Evolutionary conservation across 92 coral and sea anemone species (phyloP).

Genomic region (Muricea muricata): DNA sequence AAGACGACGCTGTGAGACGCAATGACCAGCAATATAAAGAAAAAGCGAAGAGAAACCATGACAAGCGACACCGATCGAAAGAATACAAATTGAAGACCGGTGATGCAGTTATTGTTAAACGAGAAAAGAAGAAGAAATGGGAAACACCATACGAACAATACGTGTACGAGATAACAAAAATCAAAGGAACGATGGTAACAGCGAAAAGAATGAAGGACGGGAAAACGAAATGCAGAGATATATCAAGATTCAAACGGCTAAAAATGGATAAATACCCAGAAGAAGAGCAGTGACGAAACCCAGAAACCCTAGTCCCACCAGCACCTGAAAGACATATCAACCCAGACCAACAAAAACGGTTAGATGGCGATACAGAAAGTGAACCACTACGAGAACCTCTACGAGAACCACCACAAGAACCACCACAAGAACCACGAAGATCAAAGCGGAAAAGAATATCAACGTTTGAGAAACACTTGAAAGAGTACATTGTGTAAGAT

Average conservation of each 20-base stretch:
- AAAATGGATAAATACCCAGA: background rate
- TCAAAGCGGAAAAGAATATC: no score
- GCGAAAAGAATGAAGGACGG: no score
- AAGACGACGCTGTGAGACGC: conserved; percentile 52
- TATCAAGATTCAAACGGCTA: background rate
- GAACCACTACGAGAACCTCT: no score
- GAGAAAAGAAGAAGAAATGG: conserved; percentile 58
- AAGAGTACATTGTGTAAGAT: no score
- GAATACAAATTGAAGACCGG: conserved; percentile 51
- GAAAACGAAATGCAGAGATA: background rate
- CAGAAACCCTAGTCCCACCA: background rate
- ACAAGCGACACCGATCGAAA: conserved; percentile 61
- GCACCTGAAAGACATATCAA: background rate
- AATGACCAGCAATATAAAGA: conserved; percentile 36
- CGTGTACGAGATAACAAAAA: conserved; percentile 27
- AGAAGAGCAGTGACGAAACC: background rate
- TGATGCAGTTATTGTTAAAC: conserved; percentile 63
- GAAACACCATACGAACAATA: conserved; percentile 61
- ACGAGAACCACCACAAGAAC: no score
- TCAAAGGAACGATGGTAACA: no score
- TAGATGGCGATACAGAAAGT: no score
- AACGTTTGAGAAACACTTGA: no score
- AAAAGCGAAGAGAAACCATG: conserved; percentile 53
- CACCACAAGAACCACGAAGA: no score
- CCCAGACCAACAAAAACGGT: background rate